These are phyloP conservation scores for Cyphomyrus discorhynchus DNA, from an alignment of 2,113 vertebrate species.

Conservation along the genomic window DNA sequence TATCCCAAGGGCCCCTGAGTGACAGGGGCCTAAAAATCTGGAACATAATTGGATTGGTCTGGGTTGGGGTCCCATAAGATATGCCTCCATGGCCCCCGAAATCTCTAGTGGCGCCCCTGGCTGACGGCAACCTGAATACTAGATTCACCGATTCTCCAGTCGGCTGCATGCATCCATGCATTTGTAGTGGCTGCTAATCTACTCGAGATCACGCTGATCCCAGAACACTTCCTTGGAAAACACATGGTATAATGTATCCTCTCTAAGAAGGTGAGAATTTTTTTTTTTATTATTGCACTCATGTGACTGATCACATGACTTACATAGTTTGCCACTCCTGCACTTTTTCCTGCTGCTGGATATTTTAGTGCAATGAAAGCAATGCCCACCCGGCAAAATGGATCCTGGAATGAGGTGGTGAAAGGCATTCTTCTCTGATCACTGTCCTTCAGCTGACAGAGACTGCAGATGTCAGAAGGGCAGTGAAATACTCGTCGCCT, in stretches of 20 bases:
- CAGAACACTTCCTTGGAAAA: not conserved
- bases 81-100: not conserved
- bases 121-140: not conserved
- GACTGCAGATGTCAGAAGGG: not conserved
- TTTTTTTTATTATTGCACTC: not conserved
- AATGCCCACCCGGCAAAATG: not conserved
- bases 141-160: not conserved
- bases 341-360: not conserved
- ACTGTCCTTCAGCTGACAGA: not conserved
- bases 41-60: not conserved
- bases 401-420: not conserved
- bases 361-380: not conserved
- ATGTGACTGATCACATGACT: not conserved
- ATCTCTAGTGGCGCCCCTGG: not conserved
- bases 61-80: not conserved
- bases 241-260: not conserved
- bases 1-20: not conserved
- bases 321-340: not conserved
- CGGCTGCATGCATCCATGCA: not conserved
- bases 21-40: not conserved
- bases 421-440: not conserved
- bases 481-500: not conserved
- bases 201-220: not conserved
- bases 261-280: not conserved
- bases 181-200: not conserved